Evolutionary conservation across 1,140 invertebrate species (phyloP), one percentile per base, ranked within the genome.

Genomic region (Drosophila mayri): DNA sequence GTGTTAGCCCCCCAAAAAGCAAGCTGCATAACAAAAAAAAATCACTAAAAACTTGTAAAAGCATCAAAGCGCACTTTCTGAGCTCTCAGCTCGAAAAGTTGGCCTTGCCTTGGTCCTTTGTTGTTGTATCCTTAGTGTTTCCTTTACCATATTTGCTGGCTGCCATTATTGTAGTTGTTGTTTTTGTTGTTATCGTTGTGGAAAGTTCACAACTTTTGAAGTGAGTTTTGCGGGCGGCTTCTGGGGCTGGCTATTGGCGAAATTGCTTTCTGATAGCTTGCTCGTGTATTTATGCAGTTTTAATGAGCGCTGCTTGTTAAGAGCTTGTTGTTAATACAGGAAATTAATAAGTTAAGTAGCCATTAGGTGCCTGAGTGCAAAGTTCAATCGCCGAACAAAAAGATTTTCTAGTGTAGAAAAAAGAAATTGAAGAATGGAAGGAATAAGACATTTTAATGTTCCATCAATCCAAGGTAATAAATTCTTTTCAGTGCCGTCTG

Each of bases 311-410:
- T 58, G 46, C 75, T 87, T 79, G 60, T 55, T 35, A 72, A 79
- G 74, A 66, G 67, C 38, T 68, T 81, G 65, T 80, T 70, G 61
- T 73, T 84, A 87, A 80, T 83, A 77, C 73, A 71, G 72, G 52
- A 87, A 87, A 88, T 88, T 84, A 88, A 88, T 88, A 88, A 87
- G 72, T 87, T 79, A 88, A 88, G 67, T 63, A 77, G 67, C 67
- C 72, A 52, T 85, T 76, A 80, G 71, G 47, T 64, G 59, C 62
- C 37, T 68, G 30, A 85, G 76, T 80, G 66, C 6, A 85, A 81
- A 77, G 66, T 83, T 72, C 32, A 20, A 77, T 73, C 57, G 67
- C 10, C 32, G 16, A 47, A 25, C 20, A 4, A 28, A 38, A 28
- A 20, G 49, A 22, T 8, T 38, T 50, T n/a, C 22, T 18, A 32